A percentile compares a stretch with the other conserved stretches of the same genome.
These are phyloP conservation scores for Liopterus haemorrhoidalis DNA, from an alignment of 2,888 invertebrate species.

Conservation along the genomic window DNA sequence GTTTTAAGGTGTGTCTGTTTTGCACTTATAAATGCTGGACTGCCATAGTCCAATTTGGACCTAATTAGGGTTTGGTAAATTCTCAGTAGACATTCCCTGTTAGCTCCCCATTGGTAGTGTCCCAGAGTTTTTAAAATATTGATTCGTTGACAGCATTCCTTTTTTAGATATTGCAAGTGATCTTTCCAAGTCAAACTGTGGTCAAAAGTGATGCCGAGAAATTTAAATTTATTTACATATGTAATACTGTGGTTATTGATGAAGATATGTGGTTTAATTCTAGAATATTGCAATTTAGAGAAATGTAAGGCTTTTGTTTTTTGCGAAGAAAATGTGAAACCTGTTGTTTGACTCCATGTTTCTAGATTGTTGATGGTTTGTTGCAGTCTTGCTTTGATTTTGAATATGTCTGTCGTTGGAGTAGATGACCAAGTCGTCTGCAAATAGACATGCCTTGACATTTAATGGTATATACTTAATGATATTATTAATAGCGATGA, in stretches of 20 bases:
- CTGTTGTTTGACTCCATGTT: slow-evolving; percentile 4
- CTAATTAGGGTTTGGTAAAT: too few relatives aligned
- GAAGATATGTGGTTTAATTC: not conserved
- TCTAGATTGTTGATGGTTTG: slow-evolving; percentile 8
- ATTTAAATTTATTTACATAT: slow-evolving; percentile 1
- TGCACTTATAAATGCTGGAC: too few relatives aligned
- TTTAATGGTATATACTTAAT: not conserved
- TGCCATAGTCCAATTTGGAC: too few relatives aligned
- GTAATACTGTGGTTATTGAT: not conserved
- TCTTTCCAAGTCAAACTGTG: slow-evolving; percentile 8
- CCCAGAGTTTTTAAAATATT: too few relatives aligned
- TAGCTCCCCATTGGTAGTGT: too few relatives aligned
- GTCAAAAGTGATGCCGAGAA: not conserved
- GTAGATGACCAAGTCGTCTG: slow-evolving; percentile 10
- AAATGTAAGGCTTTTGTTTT: slow-evolving; percentile 15
- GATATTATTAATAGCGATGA: slow-evolving; percentile 11
- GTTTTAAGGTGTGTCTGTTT: too few relatives aligned
- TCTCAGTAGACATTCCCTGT: too few relatives aligned
- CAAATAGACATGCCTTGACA: slow-evolving; percentile 1
- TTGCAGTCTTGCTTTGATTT: slow-evolving; percentile 5
- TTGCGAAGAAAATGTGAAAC: not conserved
- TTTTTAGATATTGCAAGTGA: too few relatives aligned
- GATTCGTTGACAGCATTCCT: too few relatives aligned
- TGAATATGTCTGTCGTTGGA: not conserved
- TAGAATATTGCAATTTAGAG: not conserved